These are phyloP conservation scores for Mormyrus proboscirostris DNA, from an alignment of 2,797 vertebrate genomes.

Conservation along the genomic window DNA sequence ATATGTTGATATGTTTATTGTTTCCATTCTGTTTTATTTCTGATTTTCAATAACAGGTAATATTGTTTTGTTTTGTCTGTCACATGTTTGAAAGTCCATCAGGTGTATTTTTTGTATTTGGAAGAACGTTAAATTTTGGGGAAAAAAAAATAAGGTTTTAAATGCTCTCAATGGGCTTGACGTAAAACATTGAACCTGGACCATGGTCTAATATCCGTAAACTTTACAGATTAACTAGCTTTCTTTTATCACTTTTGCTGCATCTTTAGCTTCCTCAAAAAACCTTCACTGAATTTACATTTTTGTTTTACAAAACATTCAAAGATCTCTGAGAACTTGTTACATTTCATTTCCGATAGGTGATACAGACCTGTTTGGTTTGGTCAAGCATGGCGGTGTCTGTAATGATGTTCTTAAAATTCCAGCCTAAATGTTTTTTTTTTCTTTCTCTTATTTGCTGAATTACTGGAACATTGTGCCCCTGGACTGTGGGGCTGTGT, in stretches of 20 bases:
- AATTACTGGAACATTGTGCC: not conserved
- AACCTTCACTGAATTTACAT: not conserved
- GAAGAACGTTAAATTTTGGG: not conserved
- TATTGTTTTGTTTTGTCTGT: not conserved
- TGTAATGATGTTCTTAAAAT: not conserved
- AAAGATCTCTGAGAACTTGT: not conserved
- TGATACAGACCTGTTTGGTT: not conserved
- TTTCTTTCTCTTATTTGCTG: not conserved
- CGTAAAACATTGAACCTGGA: not conserved
- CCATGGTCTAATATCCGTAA: not conserved
- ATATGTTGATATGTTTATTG: not conserved
- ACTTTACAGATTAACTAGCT: not conserved
- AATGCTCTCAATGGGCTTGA: not conserved
- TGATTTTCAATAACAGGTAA: not conserved
- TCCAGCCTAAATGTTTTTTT: not conserved
- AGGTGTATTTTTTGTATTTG: not conserved
- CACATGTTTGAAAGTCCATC: slow-evolving; percentile 1
- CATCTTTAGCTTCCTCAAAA: not conserved
- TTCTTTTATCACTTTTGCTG: not conserved
- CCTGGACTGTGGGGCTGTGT: not conserved
- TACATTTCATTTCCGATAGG: not conserved
- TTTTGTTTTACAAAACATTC: not conserved
- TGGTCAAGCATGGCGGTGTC: not conserved
- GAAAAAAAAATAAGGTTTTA: not conserved
- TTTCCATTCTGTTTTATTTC: not conserved